These are phyloP conservation scores for Chrysina gloriosa DNA, from an alignment of 2,888 invertebrate species.

Conservation along the genomic window DNA sequence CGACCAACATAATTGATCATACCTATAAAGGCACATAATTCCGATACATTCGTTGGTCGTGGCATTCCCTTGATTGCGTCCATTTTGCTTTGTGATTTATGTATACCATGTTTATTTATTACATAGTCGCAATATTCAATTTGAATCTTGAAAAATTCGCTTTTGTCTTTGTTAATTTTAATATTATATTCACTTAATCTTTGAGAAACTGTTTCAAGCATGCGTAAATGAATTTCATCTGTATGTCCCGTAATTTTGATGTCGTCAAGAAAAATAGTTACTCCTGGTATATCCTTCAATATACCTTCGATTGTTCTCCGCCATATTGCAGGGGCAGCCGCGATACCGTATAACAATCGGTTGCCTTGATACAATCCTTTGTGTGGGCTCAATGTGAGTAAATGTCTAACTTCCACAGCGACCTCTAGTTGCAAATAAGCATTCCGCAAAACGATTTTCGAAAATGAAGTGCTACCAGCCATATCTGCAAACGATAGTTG, in stretches of 20 bases:
- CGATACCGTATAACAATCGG: conserved; percentile 55
- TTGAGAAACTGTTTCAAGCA: conserved; percentile 50
- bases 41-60: conserved; percentile 39
- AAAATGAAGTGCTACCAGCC: conserved; percentile 49
- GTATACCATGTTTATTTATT: conserved; percentile 56
- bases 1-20: conserved; percentile 57
- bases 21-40: conserved; percentile 51
- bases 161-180: conserved; percentile 52
- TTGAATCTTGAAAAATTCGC: conserved; percentile 51
- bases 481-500: conserved; percentile 46
- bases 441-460: conserved; percentile 50
- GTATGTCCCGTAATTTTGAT: conserved; percentile 49
- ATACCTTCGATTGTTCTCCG: conserved; percentile 54
- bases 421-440: conserved; percentile 58
- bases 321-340: conserved; percentile 56
- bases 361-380: conserved; percentile 55
- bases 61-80: conserved; percentile 11
- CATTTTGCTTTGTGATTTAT: conserved; percentile 47
- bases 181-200: conserved; percentile 50
- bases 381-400: conserved; percentile 57
- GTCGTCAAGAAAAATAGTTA: conserved; percentile 48
- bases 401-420: conserved; percentile 52
- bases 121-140: conserved; percentile 55
- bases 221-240: conserved; percentile 50
- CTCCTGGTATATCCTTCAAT: conserved; percentile 51